Percentiles rank a stretch among this genome's conserved stretches.
Evolutionary conservation across 2,113 vertebrate genomes (phyloP).

Genomic region (Lethenteron camtschaticum): DNA sequence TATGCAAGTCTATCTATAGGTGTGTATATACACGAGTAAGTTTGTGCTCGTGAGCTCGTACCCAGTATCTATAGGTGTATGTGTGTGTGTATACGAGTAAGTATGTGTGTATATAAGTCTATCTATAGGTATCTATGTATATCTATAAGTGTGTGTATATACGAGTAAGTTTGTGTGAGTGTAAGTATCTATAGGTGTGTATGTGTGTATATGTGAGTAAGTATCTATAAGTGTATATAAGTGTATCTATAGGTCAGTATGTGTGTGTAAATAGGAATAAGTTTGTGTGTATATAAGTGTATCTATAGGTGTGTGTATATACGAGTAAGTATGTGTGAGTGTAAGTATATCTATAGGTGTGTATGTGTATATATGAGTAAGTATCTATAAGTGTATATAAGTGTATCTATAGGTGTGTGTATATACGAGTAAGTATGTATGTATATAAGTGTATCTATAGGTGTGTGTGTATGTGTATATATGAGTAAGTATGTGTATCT

Average conservation of each 20-base stretch:
- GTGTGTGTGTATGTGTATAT: neutral
- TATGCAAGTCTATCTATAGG: too few relatives aligned
- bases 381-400: neutral
- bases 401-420: neutral
- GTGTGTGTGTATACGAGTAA: too few relatives aligned
- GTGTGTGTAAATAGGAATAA: too few relatives aligned
- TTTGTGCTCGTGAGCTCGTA: slow-evolving; percentile 18
- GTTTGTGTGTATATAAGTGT: too few relatives aligned
- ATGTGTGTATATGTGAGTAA: neutral
- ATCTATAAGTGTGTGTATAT: too few relatives aligned
- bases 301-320: too few relatives aligned
- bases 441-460: neutral
- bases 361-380: slow-evolving; percentile 11
- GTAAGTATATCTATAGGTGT: slow-evolving; percentile 18
- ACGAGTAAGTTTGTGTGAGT: too few relatives aligned
- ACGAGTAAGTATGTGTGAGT: too few relatives aligned
- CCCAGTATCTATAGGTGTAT: slow-evolving; percentile 32
- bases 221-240: neutral
- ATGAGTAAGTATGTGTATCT: neutral
- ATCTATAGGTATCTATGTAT: too few relatives aligned
- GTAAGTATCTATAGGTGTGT: too few relatives aligned
- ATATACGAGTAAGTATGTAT: neutral
- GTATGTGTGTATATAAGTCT: too few relatives aligned
- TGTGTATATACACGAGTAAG: neutral
- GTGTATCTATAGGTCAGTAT: neutral